phyloP scores from a whole-genome alignment of 2,113 vertebrate species.

The Chrysochloris asiatica region DNA sequence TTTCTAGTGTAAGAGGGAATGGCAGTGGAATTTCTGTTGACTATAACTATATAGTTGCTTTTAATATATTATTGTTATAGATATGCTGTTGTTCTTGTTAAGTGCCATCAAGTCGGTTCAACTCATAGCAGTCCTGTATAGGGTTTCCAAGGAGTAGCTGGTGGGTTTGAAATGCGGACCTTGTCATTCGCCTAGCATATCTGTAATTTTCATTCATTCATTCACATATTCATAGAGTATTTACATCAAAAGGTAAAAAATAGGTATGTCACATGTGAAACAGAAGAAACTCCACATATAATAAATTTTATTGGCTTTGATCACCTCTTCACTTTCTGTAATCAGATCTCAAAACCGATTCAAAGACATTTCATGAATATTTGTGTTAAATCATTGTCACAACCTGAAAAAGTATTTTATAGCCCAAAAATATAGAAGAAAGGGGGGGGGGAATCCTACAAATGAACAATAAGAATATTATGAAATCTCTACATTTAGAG shows the following conservation, averaged over 20 bases:
- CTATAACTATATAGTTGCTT: neutral
- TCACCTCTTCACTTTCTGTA: neutral
- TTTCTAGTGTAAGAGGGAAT: neutral
- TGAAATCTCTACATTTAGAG: neutral
- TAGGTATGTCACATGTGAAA: neutral
- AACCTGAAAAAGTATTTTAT: neutral
- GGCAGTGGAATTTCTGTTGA: neutral
- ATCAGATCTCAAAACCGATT: neutral
- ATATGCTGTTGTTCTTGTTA: too few relatives aligned
- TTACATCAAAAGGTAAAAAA: neutral
- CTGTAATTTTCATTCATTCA: neutral
- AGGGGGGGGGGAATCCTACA: neutral
- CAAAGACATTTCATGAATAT: neutral
- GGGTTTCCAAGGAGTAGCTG: too few relatives aligned
- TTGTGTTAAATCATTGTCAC: neutral
- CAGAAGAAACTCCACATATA: neutral
- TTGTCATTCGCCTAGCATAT: too few relatives aligned
- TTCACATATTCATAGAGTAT: neutral
- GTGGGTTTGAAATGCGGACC: too few relatives aligned
- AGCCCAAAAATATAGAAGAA: neutral
- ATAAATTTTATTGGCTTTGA: neutral
- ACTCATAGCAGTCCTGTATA: too few relatives aligned
- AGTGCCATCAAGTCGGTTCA: too few relatives aligned
- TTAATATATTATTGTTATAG: constrained; percentile 11
- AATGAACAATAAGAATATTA: neutral